Evolutionary conservation across 2,888 invertebrate species (phyloP).

Genomic region (Caenorhabditis sp.): DNA sequence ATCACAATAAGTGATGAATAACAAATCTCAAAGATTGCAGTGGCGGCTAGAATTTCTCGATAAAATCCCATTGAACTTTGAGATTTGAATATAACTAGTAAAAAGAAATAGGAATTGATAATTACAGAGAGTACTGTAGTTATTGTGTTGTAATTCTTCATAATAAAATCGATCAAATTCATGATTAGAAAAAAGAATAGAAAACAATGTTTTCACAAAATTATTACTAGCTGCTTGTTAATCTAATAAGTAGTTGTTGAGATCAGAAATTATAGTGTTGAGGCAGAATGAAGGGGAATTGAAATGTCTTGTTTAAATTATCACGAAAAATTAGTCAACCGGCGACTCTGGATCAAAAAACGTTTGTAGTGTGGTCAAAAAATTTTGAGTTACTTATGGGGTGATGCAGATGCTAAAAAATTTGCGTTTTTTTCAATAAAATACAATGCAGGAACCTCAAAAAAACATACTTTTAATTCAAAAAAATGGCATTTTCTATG

Average conservation of each 20-base stretch:
- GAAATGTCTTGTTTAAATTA: too few species aligned
- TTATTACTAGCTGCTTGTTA: background rate
- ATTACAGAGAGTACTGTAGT: background rate
- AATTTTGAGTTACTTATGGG: too few species aligned
- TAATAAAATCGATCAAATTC: background rate
- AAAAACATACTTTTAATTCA: too few species aligned
- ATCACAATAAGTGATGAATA: conserved; percentile 1
- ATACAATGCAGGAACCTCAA: too few species aligned
- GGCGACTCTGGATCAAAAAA: too few species aligned
- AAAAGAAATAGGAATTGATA: background rate
- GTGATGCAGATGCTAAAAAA: too few species aligned
- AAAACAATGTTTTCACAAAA: background rate
- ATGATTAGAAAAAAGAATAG: background rate
- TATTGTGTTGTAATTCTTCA: background rate
- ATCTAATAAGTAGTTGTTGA: too few species aligned
- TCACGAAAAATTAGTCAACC: too few species aligned
- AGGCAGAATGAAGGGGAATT: too few species aligned
- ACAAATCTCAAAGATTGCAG: conserved; percentile 1
- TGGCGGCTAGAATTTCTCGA: background rate
- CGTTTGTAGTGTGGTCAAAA: too few species aligned
- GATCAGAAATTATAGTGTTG: background rate
- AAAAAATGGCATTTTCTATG: too few species aligned
- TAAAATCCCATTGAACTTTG: conserved; percentile 1
- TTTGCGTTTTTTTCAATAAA: too few species aligned
- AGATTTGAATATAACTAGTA: background rate